Percentiles rank a stretch among this genome's conserved stretches.
These are phyloP conservation scores for Drosophila melanosoma DNA, from an alignment of 2,888 invertebrate genomes.

Conservation along the genomic window DNA sequence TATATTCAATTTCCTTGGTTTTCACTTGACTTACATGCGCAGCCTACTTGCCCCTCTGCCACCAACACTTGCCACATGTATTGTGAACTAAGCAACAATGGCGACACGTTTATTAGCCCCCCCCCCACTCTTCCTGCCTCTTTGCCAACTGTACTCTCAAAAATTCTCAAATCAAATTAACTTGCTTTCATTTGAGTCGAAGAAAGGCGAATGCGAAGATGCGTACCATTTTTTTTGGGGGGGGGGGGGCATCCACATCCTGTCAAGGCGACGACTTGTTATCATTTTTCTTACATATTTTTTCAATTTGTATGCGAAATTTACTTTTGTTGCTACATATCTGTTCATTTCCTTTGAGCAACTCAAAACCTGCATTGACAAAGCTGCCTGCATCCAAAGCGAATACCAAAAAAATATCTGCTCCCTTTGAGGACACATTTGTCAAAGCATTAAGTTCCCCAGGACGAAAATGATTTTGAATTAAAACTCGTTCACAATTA, in stretches of 20 bases:
- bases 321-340: constrained; percentile 68
- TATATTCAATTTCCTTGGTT: constrained; percentile 68
- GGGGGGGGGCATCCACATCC: constrained; percentile 39
- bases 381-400: constrained; percentile 30
- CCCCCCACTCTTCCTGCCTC: constrained; percentile 32
- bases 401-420: constrained; percentile 15
- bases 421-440: constrained; percentile 39
- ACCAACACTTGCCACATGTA: constrained; percentile 8
- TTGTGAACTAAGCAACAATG: constrained; percentile 64
- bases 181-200: constrained; percentile 71
- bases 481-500: constrained; percentile 53
- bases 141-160: constrained; percentile 46
- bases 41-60: not conserved
- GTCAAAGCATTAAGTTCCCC: constrained; percentile 60
- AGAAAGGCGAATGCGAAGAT: constrained; percentile 26
- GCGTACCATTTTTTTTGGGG: constrained; percentile 46
- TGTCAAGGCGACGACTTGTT: constrained; percentile 29
- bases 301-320: constrained; percentile 54
- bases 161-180: constrained; percentile 73
- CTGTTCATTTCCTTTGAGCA: constrained; percentile 72
- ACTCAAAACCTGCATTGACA: constrained; percentile 63
- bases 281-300: constrained; percentile 3
- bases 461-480: constrained; percentile 49
- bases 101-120: constrained; percentile 65
- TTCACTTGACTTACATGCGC: constrained; percentile 49